Base-by-base conservation (phyloP, 2,888 invertebrate genomes). In the Priocnemis perturbator region DNA sequence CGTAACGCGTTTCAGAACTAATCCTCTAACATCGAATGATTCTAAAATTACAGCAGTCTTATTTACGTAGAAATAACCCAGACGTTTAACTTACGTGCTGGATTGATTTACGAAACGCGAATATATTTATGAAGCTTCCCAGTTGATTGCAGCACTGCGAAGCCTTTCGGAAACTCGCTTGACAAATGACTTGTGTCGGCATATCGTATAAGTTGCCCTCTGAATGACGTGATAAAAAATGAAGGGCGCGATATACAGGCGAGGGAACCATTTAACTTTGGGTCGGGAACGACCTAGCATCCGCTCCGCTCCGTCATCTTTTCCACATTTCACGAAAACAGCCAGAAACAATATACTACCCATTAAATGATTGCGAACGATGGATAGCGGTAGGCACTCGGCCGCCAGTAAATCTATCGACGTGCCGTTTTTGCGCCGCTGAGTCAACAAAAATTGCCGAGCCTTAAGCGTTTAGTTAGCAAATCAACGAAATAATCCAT, bases 161-260 rank as follows among this genome's bases (percentile, higher is more conserved):
- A 75, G 75, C 78, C 78, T 81, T 82, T 72, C 71, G 70, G 78
- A 70, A 60, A 21, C 68, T 59, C 50, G 58, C 58, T 67, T 82
- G 81, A 81, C 76, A 82, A 82, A 81, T 74, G 75, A 70, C 65
- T 26, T 63, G 61, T 65, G 78, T 69, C 68, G 58, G 56, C 56
- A 64, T 45, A 60, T 73, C 77, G 74, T 66, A 82, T 78, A 73
- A 71, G 82, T 81, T 76, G 69, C 52, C 23, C 45, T 21, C 56
- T 19, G 60, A 73, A 74, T 63, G 64, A 70, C 66, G 65, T 65
- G 72, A 73, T 66, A 72, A 78, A 74, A 64, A 69, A 66, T 5
- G 44, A 69, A 61, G 26, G 50, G 19, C 48, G 37, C n/a, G 19
- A 17, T 62, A 58, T 66, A 52, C 61, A 73, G 63, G 64, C 45